Conservation (phyloP, 2,113 vertebrate genomes). For the Nannospalax galili region DNA sequence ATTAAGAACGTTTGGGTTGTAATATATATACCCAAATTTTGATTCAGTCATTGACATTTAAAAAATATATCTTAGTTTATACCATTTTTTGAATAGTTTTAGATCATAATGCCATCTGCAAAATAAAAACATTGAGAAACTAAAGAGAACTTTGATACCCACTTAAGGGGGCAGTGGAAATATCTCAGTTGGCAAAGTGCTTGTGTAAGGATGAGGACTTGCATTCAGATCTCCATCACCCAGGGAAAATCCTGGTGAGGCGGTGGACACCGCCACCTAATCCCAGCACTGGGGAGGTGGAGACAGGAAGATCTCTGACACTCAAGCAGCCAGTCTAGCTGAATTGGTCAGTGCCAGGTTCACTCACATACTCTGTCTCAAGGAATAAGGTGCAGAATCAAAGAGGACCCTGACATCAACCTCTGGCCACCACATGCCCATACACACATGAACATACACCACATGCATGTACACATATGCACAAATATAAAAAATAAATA, state of each 20-base stretch:
- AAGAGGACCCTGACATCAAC: neutral
- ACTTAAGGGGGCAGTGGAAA: neutral
- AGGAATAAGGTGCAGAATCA: neutral
- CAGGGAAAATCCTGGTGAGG: neutral
- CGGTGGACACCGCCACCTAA: neutral
- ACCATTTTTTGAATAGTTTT: neutral
- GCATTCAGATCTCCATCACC: neutral
- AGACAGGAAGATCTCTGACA: neutral
- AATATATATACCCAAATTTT: neutral
- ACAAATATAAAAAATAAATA: neutral
- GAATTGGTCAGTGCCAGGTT: neutral
- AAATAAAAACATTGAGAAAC: conserved; percentile 20
- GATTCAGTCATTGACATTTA: neutral
- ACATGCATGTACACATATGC: neutral
- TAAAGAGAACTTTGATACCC: neutral
- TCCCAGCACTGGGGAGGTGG: neutral
- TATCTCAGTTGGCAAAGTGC: too few relatives aligned
- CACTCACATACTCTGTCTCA: neutral
- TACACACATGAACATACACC: neutral
- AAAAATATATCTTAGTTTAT: neutral
- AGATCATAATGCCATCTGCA: neutral
- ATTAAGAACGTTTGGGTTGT: neutral
- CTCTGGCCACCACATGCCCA: neutral
- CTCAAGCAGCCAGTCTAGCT: neutral
- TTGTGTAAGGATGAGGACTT: neutral